Evolutionary conservation across 2,797 vertebrate genomes (phyloP).

Genomic region (Scleropages formosus): DNA sequence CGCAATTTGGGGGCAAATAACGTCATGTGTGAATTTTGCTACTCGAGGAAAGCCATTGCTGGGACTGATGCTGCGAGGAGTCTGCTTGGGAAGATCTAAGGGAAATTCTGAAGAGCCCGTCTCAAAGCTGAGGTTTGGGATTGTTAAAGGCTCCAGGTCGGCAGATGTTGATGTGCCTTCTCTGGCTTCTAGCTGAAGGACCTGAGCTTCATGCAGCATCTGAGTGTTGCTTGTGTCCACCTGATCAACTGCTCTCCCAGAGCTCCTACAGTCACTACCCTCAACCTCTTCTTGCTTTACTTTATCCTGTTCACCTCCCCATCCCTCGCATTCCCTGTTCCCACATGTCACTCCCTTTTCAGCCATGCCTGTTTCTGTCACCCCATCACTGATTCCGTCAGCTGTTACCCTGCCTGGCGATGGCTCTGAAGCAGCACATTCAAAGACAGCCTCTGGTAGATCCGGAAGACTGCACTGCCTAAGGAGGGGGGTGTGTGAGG

Average conservation of each 20-base stretch:
- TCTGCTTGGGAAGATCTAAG: not conserved
- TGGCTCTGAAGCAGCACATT: constrained; percentile 42
- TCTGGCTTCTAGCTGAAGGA: constrained; percentile 40
- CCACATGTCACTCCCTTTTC: constrained; percentile 24
- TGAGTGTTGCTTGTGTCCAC: constrained; percentile 36
- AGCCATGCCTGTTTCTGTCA: too few species aligned
- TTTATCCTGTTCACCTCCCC: constrained; percentile 15
- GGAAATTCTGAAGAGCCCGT: constrained; percentile 25
- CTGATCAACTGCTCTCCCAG: not conserved
- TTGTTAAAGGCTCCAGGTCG: constrained; percentile 35
- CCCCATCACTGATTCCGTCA: not conserved
- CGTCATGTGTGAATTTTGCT: constrained; percentile 53
- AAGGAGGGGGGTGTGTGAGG: constrained; percentile 48
- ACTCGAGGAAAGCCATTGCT: constrained; percentile 17
- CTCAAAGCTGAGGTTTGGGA: constrained; percentile 34
- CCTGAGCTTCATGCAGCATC: constrained; percentile 40
- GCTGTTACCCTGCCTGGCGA: not conserved
- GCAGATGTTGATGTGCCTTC: not conserved
- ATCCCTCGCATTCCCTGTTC: constrained; percentile 17
- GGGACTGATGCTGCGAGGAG: not conserved
- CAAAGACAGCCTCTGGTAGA: constrained; percentile 61
- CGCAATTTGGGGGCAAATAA: constrained; percentile 55
- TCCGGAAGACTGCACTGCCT: constrained; percentile 63
- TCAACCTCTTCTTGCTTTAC: constrained; percentile 18
- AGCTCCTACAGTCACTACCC: constrained; percentile 9